phyloP scores from a whole-genome alignment of 2,797 vertebrate genomes.

The Chrysocyon brachyurus region DNA sequence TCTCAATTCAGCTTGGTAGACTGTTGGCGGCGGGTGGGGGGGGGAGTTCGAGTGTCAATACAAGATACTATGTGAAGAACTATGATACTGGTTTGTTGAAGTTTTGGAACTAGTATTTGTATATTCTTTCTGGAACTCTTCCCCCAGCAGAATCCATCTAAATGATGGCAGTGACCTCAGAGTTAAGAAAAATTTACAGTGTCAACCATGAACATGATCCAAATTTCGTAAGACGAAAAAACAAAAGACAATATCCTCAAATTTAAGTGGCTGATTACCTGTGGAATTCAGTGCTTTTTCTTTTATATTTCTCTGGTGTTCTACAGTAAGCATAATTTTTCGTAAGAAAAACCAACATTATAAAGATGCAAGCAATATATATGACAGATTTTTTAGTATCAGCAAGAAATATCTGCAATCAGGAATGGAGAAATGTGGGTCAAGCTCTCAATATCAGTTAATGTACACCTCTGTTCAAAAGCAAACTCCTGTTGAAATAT shows the following conservation, averaged over 20 bases:
- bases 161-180: not conserved
- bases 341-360: not conserved
- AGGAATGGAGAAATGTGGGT: not conserved
- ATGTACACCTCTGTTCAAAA: not conserved
- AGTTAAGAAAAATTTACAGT: not conserved
- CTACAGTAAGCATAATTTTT: not conserved
- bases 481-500: not conserved
- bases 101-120: not conserved
- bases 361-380: not conserved
- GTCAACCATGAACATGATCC: not conserved
- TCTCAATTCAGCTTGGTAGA: not conserved
- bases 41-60: not conserved
- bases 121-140: not conserved
- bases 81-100: not conserved
- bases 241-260: not conserved
- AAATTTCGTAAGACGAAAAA: not conserved
- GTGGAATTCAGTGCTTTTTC: not conserved
- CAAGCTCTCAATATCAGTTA: not conserved
- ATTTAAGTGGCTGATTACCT: not conserved
- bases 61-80: not conserved
- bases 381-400: not conserved
- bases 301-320: slow-evolving; percentile 37
- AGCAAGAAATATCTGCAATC: not conserved
- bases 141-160: not conserved
- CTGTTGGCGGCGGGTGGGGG: not conserved